Conservation (phyloP, 2,113 vertebrate genomes). For the Clupea harengus region DNA sequence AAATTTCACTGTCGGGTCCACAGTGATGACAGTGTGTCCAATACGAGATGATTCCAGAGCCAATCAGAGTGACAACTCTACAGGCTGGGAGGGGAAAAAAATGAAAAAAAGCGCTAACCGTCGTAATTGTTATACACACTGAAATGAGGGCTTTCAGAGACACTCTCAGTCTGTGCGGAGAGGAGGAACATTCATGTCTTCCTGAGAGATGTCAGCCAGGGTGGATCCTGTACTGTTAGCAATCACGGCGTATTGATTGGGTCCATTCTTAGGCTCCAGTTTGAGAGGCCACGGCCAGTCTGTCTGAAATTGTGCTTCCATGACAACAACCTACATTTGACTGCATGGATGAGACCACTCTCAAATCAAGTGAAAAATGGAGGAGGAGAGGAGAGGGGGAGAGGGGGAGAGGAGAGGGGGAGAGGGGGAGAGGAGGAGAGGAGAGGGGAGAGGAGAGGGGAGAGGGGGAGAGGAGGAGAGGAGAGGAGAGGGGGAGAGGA, state of each 20-base stretch:
- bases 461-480: too few relatives aligned
- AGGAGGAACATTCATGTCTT: neutral
- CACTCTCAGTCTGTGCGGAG: neutral
- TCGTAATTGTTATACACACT: neutral
- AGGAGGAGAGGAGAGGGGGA: neutral
- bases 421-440: neutral
- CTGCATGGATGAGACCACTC: neutral
- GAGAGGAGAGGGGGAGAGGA: neutral
- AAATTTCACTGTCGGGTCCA: conserved; percentile 39
- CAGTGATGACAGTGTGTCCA: neutral
- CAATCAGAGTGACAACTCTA: neutral
- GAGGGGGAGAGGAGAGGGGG: neutral
- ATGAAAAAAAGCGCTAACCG: neutral
- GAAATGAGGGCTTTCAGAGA: neutral
- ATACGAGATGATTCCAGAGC: neutral
- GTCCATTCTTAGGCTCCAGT: neutral
- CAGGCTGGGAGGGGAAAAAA: neutral
- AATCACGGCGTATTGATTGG: neutral
- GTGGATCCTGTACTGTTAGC: neutral
- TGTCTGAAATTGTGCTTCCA: neutral
- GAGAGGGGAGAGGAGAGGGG: neutral
- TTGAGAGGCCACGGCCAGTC: neutral
- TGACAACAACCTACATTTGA: neutral
- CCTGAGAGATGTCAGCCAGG: neutral
- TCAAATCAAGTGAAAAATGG: neutral